phyloP scores from a whole-genome alignment of 2,113 vertebrate genomes.

The Silurus asotus region DNA sequence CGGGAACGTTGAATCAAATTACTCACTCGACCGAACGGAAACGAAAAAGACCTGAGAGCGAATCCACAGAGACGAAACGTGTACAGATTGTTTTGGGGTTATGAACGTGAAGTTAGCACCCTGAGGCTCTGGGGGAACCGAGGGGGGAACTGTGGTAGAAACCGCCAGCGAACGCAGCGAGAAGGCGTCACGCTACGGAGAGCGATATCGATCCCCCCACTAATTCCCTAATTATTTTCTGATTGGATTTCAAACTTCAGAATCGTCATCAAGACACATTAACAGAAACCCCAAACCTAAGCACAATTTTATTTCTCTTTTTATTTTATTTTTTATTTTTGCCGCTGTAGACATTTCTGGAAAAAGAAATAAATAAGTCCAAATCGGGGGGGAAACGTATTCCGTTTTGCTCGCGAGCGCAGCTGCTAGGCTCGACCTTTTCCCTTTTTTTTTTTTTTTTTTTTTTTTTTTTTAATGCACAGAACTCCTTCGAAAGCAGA shows the following conservation, averaged over 20 bases:
- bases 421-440: constrained; percentile 67
- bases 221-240: constrained; percentile 81
- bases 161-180: constrained; percentile 36
- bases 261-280: constrained; percentile 77
- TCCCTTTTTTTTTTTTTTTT: neutral
- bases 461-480: constrained; percentile 49
- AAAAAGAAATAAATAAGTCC: constrained; percentile 46
- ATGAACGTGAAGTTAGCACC: neutral
- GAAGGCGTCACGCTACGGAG: constrained; percentile 67
- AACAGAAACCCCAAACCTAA: constrained; percentile 75
- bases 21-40: constrained; percentile 63
- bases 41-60: constrained; percentile 63
- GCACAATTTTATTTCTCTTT: constrained; percentile 62
- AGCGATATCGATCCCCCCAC: constrained; percentile 73
- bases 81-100: constrained; percentile 74
- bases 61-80: constrained; percentile 71
- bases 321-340: constrained; percentile 56
- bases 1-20: constrained; percentile 65
- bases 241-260: constrained; percentile 82
- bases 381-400: constrained; percentile 62
- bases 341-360: constrained; percentile 71
- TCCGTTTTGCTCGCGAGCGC: constrained; percentile 65
- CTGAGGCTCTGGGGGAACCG: constrained; percentile 55
- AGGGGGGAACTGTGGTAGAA: constrained; percentile 49
- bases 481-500: constrained; percentile 74